Conservation (phyloP, 2,888 invertebrate species). For the Caenorhabditis japonica region DNA sequence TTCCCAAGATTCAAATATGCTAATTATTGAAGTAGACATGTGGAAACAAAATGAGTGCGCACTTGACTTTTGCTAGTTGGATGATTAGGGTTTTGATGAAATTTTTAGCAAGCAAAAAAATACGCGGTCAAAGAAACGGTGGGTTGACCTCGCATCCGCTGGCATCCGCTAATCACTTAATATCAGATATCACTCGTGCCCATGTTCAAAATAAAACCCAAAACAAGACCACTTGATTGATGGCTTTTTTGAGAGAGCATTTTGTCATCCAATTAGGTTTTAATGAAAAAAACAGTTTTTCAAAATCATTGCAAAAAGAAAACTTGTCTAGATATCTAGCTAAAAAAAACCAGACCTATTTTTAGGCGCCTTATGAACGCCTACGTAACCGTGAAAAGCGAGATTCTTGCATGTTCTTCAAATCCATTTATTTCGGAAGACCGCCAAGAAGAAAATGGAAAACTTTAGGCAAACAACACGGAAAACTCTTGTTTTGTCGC, state of each 20-base stretch:
- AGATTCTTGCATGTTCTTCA: slow-evolving; percentile 32
- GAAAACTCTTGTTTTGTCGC: slow-evolving; percentile 34
- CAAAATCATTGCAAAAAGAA: slow-evolving; percentile 7
- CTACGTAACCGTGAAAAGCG: slow-evolving; percentile 45
- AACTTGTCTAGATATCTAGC: slow-evolving; percentile 13
- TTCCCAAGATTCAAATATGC: slow-evolving; percentile 21
- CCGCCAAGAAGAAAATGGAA: slow-evolving; percentile 13
- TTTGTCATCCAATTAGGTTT: slow-evolving; percentile 28
- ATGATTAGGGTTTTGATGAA: slow-evolving; percentile 18
- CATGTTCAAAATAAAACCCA: slow-evolving; percentile 1
- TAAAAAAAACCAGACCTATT: slow-evolving; percentile 9
- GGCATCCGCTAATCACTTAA: slow-evolving; percentile 40
- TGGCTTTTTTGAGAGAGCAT: slow-evolving; percentile 44
- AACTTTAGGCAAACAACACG: slow-evolving; percentile 29
- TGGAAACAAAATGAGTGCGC: slow-evolving; percentile 30
- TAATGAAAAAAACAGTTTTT: slow-evolving; percentile 11
- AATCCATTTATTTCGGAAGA: slow-evolving; percentile 36
- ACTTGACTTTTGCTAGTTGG: slow-evolving; percentile 32
- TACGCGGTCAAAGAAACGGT: slow-evolving; percentile 9
- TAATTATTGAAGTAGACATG: slow-evolving; percentile 21
- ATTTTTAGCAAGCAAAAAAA: too few relatives aligned
- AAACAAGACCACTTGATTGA: slow-evolving; percentile 46
- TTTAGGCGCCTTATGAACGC: slow-evolving; percentile 41
- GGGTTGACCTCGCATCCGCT: slow-evolving; percentile 25
- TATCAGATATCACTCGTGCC: slow-evolving; percentile 22